Evolutionary conservation across 2,113 vertebrate species (phyloP), one percentile per base, ranked within the genome.

Genomic region (Dryoscopus gambensis): DNA sequence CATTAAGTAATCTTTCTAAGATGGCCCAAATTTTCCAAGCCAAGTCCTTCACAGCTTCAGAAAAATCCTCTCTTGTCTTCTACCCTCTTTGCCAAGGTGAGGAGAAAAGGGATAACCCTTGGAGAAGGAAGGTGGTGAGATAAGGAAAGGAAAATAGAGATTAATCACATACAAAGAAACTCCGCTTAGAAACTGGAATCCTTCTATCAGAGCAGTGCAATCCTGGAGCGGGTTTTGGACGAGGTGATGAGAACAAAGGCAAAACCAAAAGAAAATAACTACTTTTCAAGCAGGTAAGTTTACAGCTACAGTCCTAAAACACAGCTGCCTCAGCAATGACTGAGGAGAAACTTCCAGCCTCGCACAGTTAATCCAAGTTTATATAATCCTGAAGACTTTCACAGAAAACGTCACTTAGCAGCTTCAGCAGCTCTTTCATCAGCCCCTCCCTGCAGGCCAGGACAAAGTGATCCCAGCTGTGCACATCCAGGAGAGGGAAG

Each of bases 361-460:
- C 0, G 6, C 81, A 31, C 21, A 64, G 62, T 65, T 82, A 69
- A 95, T 82, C 78, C 87, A 30, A 73, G 87, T 87, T 97, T 89
- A 87, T 79, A 89, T 30, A 94, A 95, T 76, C 50, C 93, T 69
- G 4, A 62, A 90, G 75, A 47, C 68, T 92, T 93, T 67, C 90
- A 90, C 87, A 92, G 87, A 16, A 89, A 94, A 96, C 11, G 13
- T 89, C 94, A 91, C 78, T 83, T 10, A 6, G 59, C 81, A 64
- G 69, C 63, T 56, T 5, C 35, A 90, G 85, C 89, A 89, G 91
- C 75, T 88, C 89, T 84, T 94, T 63, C 84, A 93, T 25, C 92
- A 92, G 92, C 87, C 78, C n/a, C 82, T 95, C 92, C 92, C 67
- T 68, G 47, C 70, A 17, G 96, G 73, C 60, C 68, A 35, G 96